Conservation (phyloP, 2,888 invertebrate species). For the Drosophila maculinotata region DNA sequence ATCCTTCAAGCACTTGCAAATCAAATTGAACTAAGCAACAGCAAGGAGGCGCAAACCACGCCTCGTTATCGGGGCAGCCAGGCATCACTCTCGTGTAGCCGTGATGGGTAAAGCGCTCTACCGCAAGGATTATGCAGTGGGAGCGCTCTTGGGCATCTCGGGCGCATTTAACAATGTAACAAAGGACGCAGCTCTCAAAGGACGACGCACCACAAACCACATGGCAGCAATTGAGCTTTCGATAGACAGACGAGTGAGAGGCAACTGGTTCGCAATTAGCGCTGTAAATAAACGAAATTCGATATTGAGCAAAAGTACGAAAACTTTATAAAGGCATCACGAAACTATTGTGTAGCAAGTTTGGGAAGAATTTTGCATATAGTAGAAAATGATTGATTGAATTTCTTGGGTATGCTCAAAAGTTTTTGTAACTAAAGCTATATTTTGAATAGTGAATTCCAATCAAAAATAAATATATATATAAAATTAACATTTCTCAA, state of each 20-base stretch:
- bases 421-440: no score
- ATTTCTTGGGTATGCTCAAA: no score
- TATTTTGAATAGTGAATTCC: not conserved
- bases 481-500: no score
- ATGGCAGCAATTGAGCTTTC: not conserved
- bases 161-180: constrained; percentile 12
- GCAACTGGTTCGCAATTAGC: constrained; percentile 17
- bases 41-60: not conserved
- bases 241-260: not conserved
- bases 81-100: not conserved
- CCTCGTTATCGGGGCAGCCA: not conserved
- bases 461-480: not conserved
- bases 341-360: not conserved
- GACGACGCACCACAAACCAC: constrained; percentile 14
- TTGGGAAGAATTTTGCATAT: no score
- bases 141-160: not conserved
- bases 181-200: constrained; percentile 27
- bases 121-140: constrained; percentile 1
- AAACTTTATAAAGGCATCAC: not conserved
- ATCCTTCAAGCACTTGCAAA: constrained; percentile 1
- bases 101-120: not conserved
- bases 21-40: constrained; percentile 3
- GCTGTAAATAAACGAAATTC: constrained; percentile 3
- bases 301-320: not conserved
- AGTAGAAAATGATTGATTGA: no score